Percentiles rank a stretch among this genome's conserved stretches.
phyloP scores from a whole-genome alignment of 2,113 vertebrate species.

The Climacteris rufus region DNA sequence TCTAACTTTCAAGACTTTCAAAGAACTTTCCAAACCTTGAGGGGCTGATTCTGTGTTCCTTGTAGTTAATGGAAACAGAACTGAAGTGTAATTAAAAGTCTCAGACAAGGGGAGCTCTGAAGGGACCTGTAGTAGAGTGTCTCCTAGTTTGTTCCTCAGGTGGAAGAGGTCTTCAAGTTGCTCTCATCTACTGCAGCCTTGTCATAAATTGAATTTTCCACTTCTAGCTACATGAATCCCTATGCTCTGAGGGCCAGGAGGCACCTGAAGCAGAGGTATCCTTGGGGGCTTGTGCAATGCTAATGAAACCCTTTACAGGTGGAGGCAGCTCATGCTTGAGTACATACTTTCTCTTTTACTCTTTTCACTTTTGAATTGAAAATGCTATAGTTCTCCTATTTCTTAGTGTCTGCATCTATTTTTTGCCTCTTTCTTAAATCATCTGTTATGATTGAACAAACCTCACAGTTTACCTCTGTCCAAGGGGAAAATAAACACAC shows the following conservation, averaged over 20 bases:
- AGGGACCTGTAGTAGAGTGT: background rate
- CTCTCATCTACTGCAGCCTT: background rate
- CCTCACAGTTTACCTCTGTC: background rate
- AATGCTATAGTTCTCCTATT: background rate
- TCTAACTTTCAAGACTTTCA: background rate
- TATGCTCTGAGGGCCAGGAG: background rate
- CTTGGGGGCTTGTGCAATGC: background rate
- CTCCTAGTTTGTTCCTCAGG: background rate
- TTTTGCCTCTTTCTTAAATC: background rate
- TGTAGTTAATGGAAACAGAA: background rate
- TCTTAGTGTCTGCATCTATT: background rate
- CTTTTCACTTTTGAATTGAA: background rate
- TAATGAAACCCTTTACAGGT: background rate
- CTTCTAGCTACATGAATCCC: background rate
- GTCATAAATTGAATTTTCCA: background rate
- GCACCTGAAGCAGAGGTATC: background rate
- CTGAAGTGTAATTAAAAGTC: background rate
- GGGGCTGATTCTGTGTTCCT: background rate
- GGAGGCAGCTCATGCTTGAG: background rate
- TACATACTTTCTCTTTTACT: background rate
- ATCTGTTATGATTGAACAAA: background rate
- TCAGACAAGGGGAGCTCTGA: background rate
- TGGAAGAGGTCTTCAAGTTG: background rate
- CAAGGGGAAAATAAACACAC: background rate
- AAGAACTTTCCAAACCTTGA: background rate